Conservation (phyloP, 2,797 vertebrate species). For the Myoxocephalus aenaeus region DNA sequence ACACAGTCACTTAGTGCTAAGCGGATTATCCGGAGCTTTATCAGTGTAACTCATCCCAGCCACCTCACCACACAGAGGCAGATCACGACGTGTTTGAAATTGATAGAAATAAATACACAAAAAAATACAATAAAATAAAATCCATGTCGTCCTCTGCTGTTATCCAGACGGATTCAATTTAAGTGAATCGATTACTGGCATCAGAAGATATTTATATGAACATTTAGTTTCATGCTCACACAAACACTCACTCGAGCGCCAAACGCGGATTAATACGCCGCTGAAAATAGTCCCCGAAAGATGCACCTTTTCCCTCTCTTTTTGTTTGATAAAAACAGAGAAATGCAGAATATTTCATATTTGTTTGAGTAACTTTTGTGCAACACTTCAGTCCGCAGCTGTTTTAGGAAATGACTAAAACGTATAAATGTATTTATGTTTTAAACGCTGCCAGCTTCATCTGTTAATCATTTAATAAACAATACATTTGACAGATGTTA, state of each 20-base stretch:
- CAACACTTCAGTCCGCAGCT: background rate
- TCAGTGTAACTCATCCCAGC: background rate
- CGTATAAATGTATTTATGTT: no score
- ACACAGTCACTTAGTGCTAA: conserved; percentile 31
- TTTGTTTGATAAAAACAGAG: no score
- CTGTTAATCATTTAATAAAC: background rate
- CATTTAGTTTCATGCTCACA: background rate
- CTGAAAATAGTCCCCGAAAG: background rate
- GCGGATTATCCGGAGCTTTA: conserved; percentile 40
- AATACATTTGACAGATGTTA: background rate
- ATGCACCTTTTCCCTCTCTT: no score
- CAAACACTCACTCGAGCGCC: no score
- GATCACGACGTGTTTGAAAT: background rate
- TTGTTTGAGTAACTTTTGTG: no score
- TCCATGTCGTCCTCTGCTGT: background rate
- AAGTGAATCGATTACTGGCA: background rate
- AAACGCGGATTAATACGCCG: background rate
- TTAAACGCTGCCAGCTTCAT: background rate
- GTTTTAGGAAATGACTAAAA: background rate
- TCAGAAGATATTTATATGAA: background rate
- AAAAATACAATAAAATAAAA: no score
- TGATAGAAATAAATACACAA: background rate
- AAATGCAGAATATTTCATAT: background rate
- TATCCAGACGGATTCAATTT: background rate
- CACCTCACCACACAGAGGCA: background rate